Percentiles rank a stretch among this genome's conserved stretches.
Conservation (phyloP, 2,113 vertebrate species). For the Mesocricetus auratus region DNA sequence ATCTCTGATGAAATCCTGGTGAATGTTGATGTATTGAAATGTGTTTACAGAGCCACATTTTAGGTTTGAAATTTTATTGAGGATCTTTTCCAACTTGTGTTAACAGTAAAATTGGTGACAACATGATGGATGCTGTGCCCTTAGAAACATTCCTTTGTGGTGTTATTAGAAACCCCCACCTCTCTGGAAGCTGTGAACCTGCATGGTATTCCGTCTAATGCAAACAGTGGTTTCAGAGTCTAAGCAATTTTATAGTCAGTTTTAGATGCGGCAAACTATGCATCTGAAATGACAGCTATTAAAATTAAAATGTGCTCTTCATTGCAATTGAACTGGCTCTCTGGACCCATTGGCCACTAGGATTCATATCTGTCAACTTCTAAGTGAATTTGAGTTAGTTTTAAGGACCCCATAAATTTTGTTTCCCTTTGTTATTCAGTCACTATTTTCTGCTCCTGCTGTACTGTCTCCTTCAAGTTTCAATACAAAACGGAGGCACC, state of each 20-base stretch:
- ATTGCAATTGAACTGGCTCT: background rate
- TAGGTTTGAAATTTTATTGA: conserved; percentile 68
- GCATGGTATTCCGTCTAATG: background rate
- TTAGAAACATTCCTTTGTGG: conserved; percentile 27
- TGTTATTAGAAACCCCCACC: conserved; percentile 31
- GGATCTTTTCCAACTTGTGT: conserved; percentile 64
- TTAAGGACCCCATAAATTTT: background rate
- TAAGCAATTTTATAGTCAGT: no score
- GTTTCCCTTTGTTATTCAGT: background rate
- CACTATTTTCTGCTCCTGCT: background rate
- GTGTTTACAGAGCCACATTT: conserved; percentile 68
- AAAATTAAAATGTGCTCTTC: background rate
- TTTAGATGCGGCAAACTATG: background rate
- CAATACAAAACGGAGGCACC: background rate
- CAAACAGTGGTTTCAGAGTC: background rate
- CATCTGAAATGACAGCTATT: background rate
- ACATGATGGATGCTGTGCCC: conserved; percentile 58
- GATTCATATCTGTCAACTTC: background rate
- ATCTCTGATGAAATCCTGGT: conserved; percentile 75
- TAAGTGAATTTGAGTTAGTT: background rate
- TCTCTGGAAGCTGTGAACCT: background rate
- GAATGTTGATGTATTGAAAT: conserved; percentile 79
- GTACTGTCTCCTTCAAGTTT: background rate
- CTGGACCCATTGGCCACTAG: no score
- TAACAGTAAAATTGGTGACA: conserved; percentile 60